Percentiles rank a stretch among this genome's conserved stretches.
Conservation (phyloP, 2,888 invertebrate species). For the Stegana nigrithorax region DNA sequence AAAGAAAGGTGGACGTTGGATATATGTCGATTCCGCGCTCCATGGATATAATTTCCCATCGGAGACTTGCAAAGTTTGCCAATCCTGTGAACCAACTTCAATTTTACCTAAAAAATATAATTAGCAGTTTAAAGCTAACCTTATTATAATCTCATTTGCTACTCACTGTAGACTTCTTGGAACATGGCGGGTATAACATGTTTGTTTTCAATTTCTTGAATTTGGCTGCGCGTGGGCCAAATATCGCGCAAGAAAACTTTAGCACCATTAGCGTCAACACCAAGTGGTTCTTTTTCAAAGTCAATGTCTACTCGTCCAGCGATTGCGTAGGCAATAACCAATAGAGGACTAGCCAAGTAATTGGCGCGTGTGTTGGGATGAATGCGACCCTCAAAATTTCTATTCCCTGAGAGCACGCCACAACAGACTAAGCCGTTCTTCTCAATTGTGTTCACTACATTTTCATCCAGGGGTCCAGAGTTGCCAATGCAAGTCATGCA, state of each 20-base stretch:
- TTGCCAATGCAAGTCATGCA: slow-evolving; percentile 99
- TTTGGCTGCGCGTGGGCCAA: slow-evolving; percentile 93
- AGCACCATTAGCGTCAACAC: slow-evolving; percentile 76
- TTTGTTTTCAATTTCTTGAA: slow-evolving; percentile 88
- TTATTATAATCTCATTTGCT: not conserved
- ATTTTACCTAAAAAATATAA: slow-evolving; percentile 74
- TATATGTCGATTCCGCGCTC: slow-evolving; percentile 92
- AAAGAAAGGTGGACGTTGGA: slow-evolving; percentile 96
- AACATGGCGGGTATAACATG: slow-evolving; percentile 98
- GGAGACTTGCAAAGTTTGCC: slow-evolving; percentile 86
- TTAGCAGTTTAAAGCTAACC: not conserved
- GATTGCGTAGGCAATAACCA: slow-evolving; percentile 97
- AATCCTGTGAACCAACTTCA: slow-evolving; percentile 84
- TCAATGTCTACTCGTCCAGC: slow-evolving; percentile 96
- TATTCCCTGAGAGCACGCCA: slow-evolving; percentile 95
- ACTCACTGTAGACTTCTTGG: slow-evolving; percentile 75
- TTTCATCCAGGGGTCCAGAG: slow-evolving; percentile 93
- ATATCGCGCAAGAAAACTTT: slow-evolving; percentile 90
- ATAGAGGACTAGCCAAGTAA: slow-evolving; percentile 95
- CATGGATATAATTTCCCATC: slow-evolving; percentile 89
- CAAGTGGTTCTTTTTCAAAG: slow-evolving; percentile 87
- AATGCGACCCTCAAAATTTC: slow-evolving; percentile 98
- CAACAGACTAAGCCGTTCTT: slow-evolving; percentile 95
- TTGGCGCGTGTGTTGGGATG: slow-evolving; percentile 97
- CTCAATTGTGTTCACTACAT: slow-evolving; percentile 92